phyloP scores from a whole-genome alignment of 2,797 vertebrate species.

The Arnoldichthys spilopterus region DNA sequence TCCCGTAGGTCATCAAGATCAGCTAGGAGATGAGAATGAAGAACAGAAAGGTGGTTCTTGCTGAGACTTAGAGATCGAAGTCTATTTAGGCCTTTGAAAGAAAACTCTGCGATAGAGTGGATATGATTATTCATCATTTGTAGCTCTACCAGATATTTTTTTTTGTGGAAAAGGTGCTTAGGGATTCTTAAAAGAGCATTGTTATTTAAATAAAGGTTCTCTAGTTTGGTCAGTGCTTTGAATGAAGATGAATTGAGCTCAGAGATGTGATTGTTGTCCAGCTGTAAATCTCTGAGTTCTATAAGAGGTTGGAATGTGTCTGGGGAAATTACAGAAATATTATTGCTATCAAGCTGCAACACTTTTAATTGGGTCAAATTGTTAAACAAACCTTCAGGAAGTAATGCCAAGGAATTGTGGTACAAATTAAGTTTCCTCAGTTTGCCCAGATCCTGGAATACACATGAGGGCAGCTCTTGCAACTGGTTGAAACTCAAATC shows the following conservation, averaged over 20 bases:
- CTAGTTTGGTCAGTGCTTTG: conserved; percentile 57
- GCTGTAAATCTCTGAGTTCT: conserved; percentile 64
- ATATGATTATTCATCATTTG: conserved; percentile 67
- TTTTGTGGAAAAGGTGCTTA: conserved; percentile 55
- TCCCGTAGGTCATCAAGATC: conserved; percentile 57
- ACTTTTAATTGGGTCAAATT: conserved; percentile 59
- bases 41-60: conserved; percentile 57
- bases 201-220: conserved; percentile 64
- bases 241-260: conserved; percentile 60
- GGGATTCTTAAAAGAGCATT: conserved; percentile 63
- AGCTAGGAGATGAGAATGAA: conserved; percentile 60
- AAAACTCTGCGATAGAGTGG: conserved; percentile 40
- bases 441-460: conserved; percentile 57
- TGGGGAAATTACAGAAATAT: conserved; percentile 52
- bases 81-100: conserved; percentile 59
- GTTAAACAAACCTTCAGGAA: conserved; percentile 56
- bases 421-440: conserved; percentile 66
- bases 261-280: conserved; percentile 67
- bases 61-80: conserved; percentile 61
- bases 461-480: conserved; percentile 52
- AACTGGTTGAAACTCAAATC: conserved; percentile 67
- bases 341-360: conserved; percentile 67
- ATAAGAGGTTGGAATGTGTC: conserved; percentile 55
- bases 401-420: conserved; percentile 60
- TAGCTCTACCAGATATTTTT: conserved; percentile 62